Percentiles rank a stretch among this genome's conserved stretches.
Evolutionary conservation across 2,797 vertebrate species (phyloP).

Genomic region (Smutsia gigantea): DNA sequence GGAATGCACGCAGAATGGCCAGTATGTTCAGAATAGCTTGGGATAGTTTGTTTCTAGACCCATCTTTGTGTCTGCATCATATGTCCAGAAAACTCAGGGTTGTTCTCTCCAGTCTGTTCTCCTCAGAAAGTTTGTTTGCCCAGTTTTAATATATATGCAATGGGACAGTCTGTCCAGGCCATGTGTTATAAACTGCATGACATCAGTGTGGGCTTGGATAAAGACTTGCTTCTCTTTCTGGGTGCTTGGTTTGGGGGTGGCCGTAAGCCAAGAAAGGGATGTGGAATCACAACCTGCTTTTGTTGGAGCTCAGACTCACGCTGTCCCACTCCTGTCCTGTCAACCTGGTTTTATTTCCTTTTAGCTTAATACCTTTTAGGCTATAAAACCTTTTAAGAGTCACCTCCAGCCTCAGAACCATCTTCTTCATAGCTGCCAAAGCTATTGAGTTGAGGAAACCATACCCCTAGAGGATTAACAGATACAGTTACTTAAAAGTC

Average conservation of each 20-base stretch:
- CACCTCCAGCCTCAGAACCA: not conserved
- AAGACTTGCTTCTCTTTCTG: not conserved
- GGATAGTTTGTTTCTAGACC: not conserved
- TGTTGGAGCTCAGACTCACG: not conserved
- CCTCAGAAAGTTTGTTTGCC: not conserved
- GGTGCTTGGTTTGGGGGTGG: not conserved
- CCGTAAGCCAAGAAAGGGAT: too few relatives aligned
- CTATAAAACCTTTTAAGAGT: not conserved
- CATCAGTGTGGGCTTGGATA: too few relatives aligned
- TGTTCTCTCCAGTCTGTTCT: not conserved
- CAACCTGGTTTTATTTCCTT: not conserved
- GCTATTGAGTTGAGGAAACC: not conserved
- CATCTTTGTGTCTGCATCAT: not conserved
- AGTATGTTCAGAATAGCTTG: not conserved
- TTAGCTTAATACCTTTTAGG: too few relatives aligned
- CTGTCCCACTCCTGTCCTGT: not conserved
- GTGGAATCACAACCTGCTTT: fast-evolving
- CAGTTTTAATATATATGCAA: not conserved
- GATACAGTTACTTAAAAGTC: not conserved
- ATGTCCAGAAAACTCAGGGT: not conserved
- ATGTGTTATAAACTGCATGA: not conserved
- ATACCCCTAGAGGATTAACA: not conserved
- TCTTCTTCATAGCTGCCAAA: not conserved
- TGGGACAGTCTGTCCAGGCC: not conserved
- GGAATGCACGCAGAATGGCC: not conserved